phyloP scores from a whole-genome alignment of 2,888 invertebrate genomes.

The Cryptophagus acutangulus region DNA sequence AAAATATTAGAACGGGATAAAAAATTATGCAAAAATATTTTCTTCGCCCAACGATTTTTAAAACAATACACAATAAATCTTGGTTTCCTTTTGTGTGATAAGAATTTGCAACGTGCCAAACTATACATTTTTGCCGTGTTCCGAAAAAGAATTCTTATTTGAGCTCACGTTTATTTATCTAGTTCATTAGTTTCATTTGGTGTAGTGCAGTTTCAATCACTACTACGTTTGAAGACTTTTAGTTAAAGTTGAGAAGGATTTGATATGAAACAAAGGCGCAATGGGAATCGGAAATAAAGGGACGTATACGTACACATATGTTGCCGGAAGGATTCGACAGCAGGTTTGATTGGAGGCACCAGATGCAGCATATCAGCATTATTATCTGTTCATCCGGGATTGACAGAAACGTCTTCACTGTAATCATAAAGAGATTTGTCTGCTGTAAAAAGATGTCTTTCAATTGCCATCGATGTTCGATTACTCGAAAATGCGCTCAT shows the following conservation, averaged over 20 bases:
- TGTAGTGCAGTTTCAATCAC: constrained; percentile 34
- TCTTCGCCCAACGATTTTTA: too few relatives aligned
- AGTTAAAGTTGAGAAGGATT: constrained; percentile 12
- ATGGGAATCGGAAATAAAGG: constrained; percentile 27
- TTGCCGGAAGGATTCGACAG: constrained; percentile 37
- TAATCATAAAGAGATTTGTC: constrained; percentile 40
- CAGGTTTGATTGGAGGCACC: constrained; percentile 41
- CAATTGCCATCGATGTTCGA: constrained; percentile 15
- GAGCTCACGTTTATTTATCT: constrained; percentile 29
- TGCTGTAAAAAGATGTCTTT: constrained; percentile 24
- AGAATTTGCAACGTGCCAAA: too few relatives aligned
- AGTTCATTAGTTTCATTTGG: constrained; percentile 38
- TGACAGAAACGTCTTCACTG: constrained; percentile 37
- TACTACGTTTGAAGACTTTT: constrained; percentile 22
- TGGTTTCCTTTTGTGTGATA: too few relatives aligned
- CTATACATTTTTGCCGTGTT: too few relatives aligned
- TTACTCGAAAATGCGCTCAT: background rate
- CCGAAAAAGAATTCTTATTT: too few relatives aligned
- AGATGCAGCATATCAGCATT: constrained; percentile 42
- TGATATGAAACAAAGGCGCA: constrained; percentile 17
- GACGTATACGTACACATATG: constrained; percentile 29
- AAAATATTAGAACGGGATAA: too few relatives aligned
- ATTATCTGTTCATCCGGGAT: constrained; percentile 42
- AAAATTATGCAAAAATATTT: too few relatives aligned
- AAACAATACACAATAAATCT: too few relatives aligned